phyloP scores from a whole-genome alignment of 2,113 vertebrate species.

The Spea multiplicata region DNA sequence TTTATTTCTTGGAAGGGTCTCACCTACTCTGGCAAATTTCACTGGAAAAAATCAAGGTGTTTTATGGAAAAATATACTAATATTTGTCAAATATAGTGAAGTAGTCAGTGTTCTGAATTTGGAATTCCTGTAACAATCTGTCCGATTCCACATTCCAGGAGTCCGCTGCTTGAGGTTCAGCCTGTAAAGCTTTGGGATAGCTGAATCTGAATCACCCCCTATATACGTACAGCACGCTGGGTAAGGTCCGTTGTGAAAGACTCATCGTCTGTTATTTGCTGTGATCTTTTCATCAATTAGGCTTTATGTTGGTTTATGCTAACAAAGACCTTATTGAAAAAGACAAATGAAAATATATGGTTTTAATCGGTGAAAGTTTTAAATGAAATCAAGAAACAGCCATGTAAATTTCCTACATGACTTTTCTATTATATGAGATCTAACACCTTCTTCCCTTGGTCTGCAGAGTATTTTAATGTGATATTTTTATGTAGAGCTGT shows the following conservation, averaged over 20 bases:
- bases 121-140: conserved; percentile 11
- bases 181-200: neutral
- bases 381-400: too few relatives aligned
- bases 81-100: conserved; percentile 32
- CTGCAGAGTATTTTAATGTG: too few relatives aligned
- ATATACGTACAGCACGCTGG: neutral
- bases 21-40: conserved; percentile 8
- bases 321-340: neutral
- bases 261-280: neutral
- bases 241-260: neutral
- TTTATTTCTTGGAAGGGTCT: conserved; percentile 22
- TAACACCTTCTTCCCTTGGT: too few relatives aligned
- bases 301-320: neutral
- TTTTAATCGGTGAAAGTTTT: too few relatives aligned
- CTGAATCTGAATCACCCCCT: neutral
- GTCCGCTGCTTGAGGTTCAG: neutral
- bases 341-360: neutral
- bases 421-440: too few relatives aligned
- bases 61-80: conserved; percentile 10
- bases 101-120: neutral
- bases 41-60: conserved; percentile 33
- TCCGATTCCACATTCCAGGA: neutral
- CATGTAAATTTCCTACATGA: too few relatives aligned
- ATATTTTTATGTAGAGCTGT: too few relatives aligned
- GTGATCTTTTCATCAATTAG: neutral